Evolutionary conservation across 1,140 invertebrate species (phyloP), one percentile per base, ranked within the genome.

Genomic region (Hesperophylax magnus): DNA sequence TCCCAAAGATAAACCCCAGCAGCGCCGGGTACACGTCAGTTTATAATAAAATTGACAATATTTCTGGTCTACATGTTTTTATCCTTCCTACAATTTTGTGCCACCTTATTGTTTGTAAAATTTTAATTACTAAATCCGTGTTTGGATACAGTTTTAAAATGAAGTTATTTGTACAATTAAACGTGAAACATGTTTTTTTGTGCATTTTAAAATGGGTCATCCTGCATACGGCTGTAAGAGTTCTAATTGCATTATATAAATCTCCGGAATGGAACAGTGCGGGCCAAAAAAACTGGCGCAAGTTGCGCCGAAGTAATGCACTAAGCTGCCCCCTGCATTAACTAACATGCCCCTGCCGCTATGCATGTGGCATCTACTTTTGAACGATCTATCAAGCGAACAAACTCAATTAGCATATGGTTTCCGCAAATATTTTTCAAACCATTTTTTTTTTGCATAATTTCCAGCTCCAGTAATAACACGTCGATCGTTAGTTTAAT

Each of bases 231-330:
- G 14, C 18, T 61, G 58, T 61, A 61, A 24, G 39, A 47, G 24
- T 61, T 61, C 58, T 61, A 61, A 61, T 61, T 61, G 58, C 58
- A 61, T 61, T 61, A 61, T 61, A 61, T 34, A 67, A 67, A 67
- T 34, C 63, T 22, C 63, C n/a, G 63, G 63, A 67, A 31, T 67
- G 17, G 63, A 22, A 67, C 58, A 27, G 31, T 31, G 22, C 24
- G 63, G 14, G 22, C 14, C 31, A 67, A 67, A 67, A 67, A 67
- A 67, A n/a, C 27, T 31, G 2, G 31, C 31, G n/a, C 63, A 67
- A 67, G 22, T 67, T 34, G 63, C 7, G 58, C 58, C 7, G 58
- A 24, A 61, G 24, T 61, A 61, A 61, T 20, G 58, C 24, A 39
- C 63, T 67, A 67, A 67, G 27, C 63, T 67, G 22, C 63, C 14